Percentiles rank a stretch among this genome's conserved stretches.
Conservation (phyloP, 2,888 invertebrate genomes). For the Scaptomyza polygonia region DNA sequence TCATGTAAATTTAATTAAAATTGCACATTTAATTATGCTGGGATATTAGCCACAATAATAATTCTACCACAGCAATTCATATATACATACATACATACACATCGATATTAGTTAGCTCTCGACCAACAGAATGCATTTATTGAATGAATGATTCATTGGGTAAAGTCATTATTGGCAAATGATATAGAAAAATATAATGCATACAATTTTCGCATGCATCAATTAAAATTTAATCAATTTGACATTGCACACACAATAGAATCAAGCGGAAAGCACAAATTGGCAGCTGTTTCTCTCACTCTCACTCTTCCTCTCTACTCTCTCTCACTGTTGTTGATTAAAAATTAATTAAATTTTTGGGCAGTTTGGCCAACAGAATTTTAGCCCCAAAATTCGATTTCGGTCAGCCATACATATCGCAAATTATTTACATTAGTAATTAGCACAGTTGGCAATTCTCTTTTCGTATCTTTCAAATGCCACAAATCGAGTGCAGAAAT, state of each 20-base stretch:
- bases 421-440: conserved; percentile 37
- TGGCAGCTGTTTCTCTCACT: conserved; percentile 5
- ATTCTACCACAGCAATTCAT: background rate
- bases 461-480: background rate
- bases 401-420: conserved; percentile 15
- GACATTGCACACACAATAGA: conserved; percentile 37
- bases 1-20: conserved; percentile 74
- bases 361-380: conserved; percentile 6
- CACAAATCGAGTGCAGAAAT: conserved; percentile 9
- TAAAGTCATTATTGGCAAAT: conserved; percentile 17
- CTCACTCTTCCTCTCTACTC: background rate
- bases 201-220: conserved; percentile 12
- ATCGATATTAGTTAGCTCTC: background rate
- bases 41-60: conserved; percentile 29
- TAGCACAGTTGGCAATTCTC: conserved; percentile 15
- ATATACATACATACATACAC: background rate
- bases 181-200: conserved; percentile 17
- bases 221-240: conserved; percentile 54
- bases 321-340: conserved; percentile 27
- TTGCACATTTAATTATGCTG: conserved; percentile 63
- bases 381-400: conserved; percentile 6
- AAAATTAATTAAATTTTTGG: conserved; percentile 47
- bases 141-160: conserved; percentile 37
- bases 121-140: conserved; percentile 18
- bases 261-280: conserved; percentile 7